A percentile compares a stretch with the other conserved stretches of the same genome.
Evolutionary conservation across 2,888 invertebrate genomes (phyloP).

Genomic region (Timema podura): DNA sequence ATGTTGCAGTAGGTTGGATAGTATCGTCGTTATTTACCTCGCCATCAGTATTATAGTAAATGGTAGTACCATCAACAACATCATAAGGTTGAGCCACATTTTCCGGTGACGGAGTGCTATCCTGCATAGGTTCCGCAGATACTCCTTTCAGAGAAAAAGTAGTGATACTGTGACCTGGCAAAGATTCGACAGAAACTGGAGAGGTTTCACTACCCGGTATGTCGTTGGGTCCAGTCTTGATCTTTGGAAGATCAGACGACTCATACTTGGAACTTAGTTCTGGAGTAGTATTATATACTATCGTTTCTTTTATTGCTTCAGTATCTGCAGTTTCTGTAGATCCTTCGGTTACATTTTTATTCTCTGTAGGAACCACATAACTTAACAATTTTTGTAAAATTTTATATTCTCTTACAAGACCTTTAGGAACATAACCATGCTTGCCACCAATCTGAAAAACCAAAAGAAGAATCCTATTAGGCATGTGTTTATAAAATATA

Average conservation of each 20-base stretch:
- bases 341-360: not conserved
- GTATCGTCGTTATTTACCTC: not conserved
- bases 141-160: constrained; percentile 22
- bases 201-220: no score
- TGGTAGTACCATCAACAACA: constrained; percentile 65
- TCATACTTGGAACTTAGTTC: not conserved
- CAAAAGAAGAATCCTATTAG: constrained; percentile 25
- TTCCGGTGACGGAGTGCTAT: constrained; percentile 2
- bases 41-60: constrained; percentile 43
- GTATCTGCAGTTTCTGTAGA: not conserved
- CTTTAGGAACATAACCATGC: constrained; percentile 61
- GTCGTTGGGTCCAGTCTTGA: no score
- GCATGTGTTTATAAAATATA: no score
- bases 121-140: constrained; percentile 26
- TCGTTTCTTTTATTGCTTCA: not conserved
- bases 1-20: not conserved
- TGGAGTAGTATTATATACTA: not conserved
- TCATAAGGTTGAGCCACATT: constrained; percentile 36
- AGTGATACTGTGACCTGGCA: no score
- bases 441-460: constrained; percentile 55
- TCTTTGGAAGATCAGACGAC: no score
- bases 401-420: constrained; percentile 58
- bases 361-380: constrained; percentile 47
- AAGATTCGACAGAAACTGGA: no score
- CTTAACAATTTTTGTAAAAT: constrained; percentile 46